These are phyloP conservation scores for Trichopria drosophilae DNA, from an alignment of 2,888 invertebrate genomes.

Conservation along the genomic window DNA sequence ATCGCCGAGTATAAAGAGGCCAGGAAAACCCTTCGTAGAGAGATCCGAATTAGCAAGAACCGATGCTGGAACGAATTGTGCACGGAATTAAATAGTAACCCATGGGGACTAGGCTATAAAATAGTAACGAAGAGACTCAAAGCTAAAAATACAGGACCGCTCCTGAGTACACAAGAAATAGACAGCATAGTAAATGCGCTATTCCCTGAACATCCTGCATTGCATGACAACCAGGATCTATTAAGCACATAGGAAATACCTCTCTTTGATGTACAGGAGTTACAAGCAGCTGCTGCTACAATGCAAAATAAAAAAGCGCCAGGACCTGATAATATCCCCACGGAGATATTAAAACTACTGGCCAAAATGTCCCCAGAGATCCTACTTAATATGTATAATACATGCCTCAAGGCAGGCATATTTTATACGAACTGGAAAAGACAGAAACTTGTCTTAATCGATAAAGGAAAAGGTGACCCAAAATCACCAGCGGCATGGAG, in stretches of 20 bases:
- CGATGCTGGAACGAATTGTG: constrained; percentile 9
- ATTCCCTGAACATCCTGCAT: background rate
- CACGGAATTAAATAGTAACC: constrained; percentile 4
- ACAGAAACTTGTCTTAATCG: constrained; percentile 26
- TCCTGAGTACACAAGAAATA: background rate
- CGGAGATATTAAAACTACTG: constrained; percentile 28
- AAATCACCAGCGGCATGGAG: constrained; percentile 29
- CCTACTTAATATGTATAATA: constrained; percentile 23
- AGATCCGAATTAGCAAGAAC: constrained; percentile 4
- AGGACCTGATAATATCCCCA: no score
- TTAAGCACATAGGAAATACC: constrained; percentile 38
- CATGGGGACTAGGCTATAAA: constrained; percentile 8
- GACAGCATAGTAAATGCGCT: background rate
- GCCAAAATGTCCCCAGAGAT: constrained; percentile 5
- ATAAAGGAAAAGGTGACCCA: constrained; percentile 36
- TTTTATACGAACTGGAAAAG: no score
- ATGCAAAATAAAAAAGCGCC: no score
- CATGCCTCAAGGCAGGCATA: no score
- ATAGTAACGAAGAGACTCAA: constrained; percentile 2
- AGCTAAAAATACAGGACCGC: background rate
- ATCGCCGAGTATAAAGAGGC: background rate
- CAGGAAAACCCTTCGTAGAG: background rate
- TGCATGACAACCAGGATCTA: constrained; percentile 23
- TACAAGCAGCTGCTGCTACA: no score
- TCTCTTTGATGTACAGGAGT: no score